phyloP scores from a whole-genome alignment of 2,888 invertebrate genomes.

The Loripinus fragilis region DNA sequence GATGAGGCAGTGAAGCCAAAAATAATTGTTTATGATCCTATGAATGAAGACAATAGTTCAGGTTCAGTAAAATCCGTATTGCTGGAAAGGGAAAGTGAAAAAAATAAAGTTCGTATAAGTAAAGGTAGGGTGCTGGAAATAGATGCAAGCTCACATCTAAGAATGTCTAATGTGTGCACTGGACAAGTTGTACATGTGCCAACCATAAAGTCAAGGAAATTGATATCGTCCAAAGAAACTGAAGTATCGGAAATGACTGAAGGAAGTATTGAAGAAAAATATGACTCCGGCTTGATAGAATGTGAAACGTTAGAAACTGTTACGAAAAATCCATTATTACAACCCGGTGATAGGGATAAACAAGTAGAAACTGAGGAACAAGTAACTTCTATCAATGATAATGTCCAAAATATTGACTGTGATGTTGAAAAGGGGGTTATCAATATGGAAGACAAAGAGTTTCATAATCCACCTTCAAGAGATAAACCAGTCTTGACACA shows the following conservation, averaged over 20 bases:
- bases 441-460: too few species aligned
- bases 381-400: not conserved
- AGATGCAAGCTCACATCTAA: not conserved
- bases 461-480: too few species aligned
- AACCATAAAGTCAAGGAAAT: not conserved
- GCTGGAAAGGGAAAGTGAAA: not conserved
- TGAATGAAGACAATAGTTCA: not conserved
- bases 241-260: not conserved
- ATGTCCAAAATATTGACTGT: not conserved
- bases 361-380: not conserved
- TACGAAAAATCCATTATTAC: too few species aligned
- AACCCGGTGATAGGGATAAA: too few species aligned
- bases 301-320: too few species aligned
- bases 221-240: not conserved
- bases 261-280: too few species aligned
- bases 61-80: not conserved
- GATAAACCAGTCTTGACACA: too few species aligned
- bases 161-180: not conserved
- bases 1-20: not conserved
- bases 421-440: too few species aligned
- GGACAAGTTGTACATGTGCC: constrained; percentile 11
- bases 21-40: not conserved
- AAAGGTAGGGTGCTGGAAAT: not conserved
- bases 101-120: not conserved
- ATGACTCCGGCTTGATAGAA: too few species aligned